Evolutionary conservation across 2,113 vertebrate species (phyloP), one percentile per base, ranked within the genome.

Genomic region (Colaptes auratus): DNA sequence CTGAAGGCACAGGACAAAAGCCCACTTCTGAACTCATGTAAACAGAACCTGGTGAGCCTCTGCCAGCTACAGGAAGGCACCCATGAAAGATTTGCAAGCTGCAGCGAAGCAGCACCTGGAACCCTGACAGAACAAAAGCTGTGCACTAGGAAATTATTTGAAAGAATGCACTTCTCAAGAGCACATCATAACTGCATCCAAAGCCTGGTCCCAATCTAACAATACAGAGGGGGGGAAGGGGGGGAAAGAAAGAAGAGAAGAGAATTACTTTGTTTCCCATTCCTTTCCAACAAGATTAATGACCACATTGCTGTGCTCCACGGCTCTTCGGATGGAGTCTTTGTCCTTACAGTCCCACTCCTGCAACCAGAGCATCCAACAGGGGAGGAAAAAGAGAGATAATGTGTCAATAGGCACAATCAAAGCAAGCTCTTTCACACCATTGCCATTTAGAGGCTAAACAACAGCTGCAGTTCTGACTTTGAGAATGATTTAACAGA

Each of bases 251-350:
- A 15, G 12, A 33, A 31, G 50, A n/a, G 53, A 58, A 75, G 15
- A 79, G 36, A 79, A 84, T 97, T 98, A 99, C 99, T 92, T 98
- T 7, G 99, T 99, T 97, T 99, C 99, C 98, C 98, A 99, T 39
- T 99, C 99, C 95, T 96, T 98, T 75, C 99, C 99, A 81, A 99
- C 96, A 36, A 99, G 98, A 77, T 99, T 99, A 96, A 99, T 98
- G 96, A 99, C 99, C 56, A 99, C 98, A 27, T 98, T 98, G 73
- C 99, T 99, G 96, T 99, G 94, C 61, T 99, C 96, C 78, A 99
- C n/a, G 3, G 98, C 99, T 93, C 86, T 98, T 90, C 94, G 97
- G 89, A 98, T 99, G 42, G 99, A 98, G 64, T 99, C 98, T 96
- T 97, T 98, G 96, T 99, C 96, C 77, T n/a, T 98, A 2, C 96